These are phyloP conservation scores for Pseudomyrmex concolor DNA, from an alignment of 1,140 invertebrate species.

Conservation along the genomic window DNA sequence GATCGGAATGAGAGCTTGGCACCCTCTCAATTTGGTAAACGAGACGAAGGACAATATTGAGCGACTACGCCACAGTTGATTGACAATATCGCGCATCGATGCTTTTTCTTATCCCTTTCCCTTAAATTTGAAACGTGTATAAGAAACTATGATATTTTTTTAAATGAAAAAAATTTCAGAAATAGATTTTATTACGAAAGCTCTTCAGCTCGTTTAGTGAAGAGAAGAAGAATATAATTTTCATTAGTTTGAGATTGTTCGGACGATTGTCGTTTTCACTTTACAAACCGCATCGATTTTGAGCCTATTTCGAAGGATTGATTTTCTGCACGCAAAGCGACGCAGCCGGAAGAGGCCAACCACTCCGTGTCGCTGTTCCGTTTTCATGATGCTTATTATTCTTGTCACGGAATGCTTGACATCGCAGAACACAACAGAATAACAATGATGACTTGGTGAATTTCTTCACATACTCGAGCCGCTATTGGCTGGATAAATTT, in stretches of 20 bases:
- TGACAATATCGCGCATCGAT: constrained; percentile 67
- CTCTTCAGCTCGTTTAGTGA: not conserved
- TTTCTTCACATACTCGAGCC: constrained; percentile 19
- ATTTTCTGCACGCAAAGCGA: constrained; percentile 30
- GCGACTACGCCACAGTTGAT: constrained; percentile 54
- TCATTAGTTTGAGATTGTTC: not conserved
- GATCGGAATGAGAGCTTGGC: constrained; percentile 62
- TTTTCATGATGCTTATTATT: constrained; percentile 46
- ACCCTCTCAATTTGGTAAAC: constrained; percentile 58
- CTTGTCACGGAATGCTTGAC: constrained; percentile 55
- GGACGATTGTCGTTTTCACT: not conserved
- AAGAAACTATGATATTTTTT: too few relatives aligned
- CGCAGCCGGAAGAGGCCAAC: not conserved
- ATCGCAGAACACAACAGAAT: constrained; percentile 41
- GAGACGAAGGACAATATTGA: constrained; percentile 61
- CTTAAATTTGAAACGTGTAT: constrained; percentile 4
- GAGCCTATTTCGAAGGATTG: constrained; percentile 12
- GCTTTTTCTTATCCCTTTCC: constrained; percentile 29
- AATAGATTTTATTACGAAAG: not conserved
- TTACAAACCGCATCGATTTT: not conserved
- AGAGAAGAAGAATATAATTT: not conserved
- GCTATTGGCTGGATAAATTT: constrained; percentile 30
- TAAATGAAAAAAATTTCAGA: too few relatives aligned
- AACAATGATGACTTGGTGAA: constrained; percentile 20
- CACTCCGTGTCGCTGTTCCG: constrained; percentile 42